These are phyloP conservation scores for Dorcus parallelipipedus DNA, from an alignment of 2,888 invertebrate genomes.

Conservation along the genomic window DNA sequence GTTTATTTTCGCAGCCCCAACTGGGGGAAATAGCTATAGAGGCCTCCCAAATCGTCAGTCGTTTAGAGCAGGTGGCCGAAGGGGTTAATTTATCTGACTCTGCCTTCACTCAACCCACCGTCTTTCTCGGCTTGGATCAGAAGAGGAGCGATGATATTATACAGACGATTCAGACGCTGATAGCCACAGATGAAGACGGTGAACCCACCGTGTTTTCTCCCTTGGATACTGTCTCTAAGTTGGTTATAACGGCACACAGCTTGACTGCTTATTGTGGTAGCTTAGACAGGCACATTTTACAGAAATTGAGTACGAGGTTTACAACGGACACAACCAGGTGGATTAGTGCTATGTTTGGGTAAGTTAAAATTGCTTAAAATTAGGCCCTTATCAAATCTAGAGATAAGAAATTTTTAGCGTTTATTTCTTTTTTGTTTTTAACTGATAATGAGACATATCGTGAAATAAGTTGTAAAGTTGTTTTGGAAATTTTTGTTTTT, in stretches of 20 bases:
- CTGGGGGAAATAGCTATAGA: constrained; percentile 49
- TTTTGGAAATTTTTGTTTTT: no score
- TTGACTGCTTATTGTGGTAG: constrained; percentile 84
- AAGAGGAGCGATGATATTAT: constrained; percentile 56
- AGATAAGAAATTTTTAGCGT: no score
- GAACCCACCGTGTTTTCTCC: constrained; percentile 59
- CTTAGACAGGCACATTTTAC: constrained; percentile 73
- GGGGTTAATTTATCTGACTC: constrained; percentile 35
- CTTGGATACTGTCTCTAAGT: constrained; percentile 60
- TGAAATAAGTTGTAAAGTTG: no score
- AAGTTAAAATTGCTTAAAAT: constrained; percentile 23
- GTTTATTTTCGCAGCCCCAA: constrained; percentile 34
- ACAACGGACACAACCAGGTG: constrained; percentile 84
- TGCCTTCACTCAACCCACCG: constrained; percentile 38
- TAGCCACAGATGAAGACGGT: constrained; percentile 62
- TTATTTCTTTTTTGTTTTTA: no score
- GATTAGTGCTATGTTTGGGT: constrained; percentile 85
- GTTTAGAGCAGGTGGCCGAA: constrained; percentile 47
- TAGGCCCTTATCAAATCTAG: no score
- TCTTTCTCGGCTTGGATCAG: constrained; percentile 46
- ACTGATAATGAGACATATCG: no score
- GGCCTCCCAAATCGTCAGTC: constrained; percentile 49
- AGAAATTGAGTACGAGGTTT: constrained; percentile 75
- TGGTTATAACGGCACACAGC: constrained; percentile 81
- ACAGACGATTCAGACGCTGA: constrained; percentile 57